A percentile compares a stretch with the other conserved stretches of the same genome.
Evolutionary conservation across 2,797 vertebrate species (phyloP).

Genomic region (Syngnathus acus): DNA sequence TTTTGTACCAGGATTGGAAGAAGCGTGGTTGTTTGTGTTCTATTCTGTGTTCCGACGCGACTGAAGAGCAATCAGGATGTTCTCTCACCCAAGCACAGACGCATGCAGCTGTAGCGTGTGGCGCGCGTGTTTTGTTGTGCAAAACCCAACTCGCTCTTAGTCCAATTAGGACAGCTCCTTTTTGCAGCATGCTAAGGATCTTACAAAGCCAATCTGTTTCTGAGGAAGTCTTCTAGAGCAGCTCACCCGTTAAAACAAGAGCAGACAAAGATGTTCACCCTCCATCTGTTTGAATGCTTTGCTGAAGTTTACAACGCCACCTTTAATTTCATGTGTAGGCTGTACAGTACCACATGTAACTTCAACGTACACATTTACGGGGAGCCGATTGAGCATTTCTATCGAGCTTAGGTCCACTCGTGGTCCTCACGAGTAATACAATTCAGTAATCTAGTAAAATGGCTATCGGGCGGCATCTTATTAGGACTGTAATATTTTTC

Average conservation of each 20-base stretch:
- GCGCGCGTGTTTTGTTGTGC: neutral
- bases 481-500: too few relatives aligned
- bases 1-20: neutral
- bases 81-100: neutral
- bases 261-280: slow-evolving; percentile 12
- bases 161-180: slow-evolving; percentile 50
- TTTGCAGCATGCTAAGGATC: slow-evolving; percentile 49
- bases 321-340: slow-evolving; percentile 1
- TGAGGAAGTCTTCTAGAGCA: slow-evolving; percentile 49
- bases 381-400: too few relatives aligned
- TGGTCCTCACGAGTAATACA: too few relatives aligned
- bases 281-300: slow-evolving; percentile 50
- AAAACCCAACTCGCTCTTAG: slow-evolving; percentile 12
- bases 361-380: too few relatives aligned
- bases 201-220: slow-evolving; percentile 61
- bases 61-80: neutral
- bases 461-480: too few relatives aligned
- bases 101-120: neutral
- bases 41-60: neutral
- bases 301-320: slow-evolving; percentile 30
- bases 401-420: too few relatives aligned
- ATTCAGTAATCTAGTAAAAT: too few relatives aligned
- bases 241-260: slow-evolving; percentile 44
- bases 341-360: too few relatives aligned
- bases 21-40: neutral